Conservation (phyloP, 2,113 vertebrate genomes). For the Thymallus thymallus region DNA sequence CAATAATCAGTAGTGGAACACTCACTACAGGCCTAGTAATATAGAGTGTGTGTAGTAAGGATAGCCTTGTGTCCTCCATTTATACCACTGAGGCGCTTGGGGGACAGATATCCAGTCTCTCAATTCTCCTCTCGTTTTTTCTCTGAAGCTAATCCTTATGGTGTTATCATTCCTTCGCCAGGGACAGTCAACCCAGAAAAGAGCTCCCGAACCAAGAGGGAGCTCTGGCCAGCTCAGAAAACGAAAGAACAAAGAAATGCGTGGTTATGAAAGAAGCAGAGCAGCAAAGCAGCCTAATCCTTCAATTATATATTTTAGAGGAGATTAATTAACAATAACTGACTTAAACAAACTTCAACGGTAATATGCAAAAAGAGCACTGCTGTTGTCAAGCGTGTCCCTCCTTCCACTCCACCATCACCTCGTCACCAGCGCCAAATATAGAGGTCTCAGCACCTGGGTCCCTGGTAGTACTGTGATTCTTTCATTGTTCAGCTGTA, state of each 20-base stretch:
- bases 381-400: no score
- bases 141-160: slow-evolving; percentile 52
- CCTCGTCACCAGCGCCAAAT: no score
- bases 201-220: slow-evolving; percentile 2
- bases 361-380: neutral
- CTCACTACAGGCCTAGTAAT: slow-evolving; percentile 19
- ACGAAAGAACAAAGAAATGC: slow-evolving; percentile 20
- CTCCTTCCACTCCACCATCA: no score
- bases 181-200: slow-evolving; percentile 25
- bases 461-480: no score
- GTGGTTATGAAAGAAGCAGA: slow-evolving; percentile 25
- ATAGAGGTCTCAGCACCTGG: no score
- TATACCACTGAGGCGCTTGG: slow-evolving; percentile 18
- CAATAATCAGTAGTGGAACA: neutral
- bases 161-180: slow-evolving; percentile 32
- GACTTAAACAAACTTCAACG: slow-evolving; percentile 20
- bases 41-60: neutral
- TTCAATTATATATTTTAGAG: slow-evolving; percentile 10
- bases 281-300: slow-evolving; percentile 30
- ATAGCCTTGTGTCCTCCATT: slow-evolving; percentile 21
- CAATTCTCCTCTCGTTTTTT: neutral
- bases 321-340: slow-evolving; percentile 40
- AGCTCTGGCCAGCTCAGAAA: neutral
- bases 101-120: slow-evolving; percentile 12
- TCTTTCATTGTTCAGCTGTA: no score